Percentiles rank a stretch among this genome's conserved stretches.
Evolutionary conservation across 1,140 invertebrate genomes (phyloP).

Genomic region (Epicauta chinensis): DNA sequence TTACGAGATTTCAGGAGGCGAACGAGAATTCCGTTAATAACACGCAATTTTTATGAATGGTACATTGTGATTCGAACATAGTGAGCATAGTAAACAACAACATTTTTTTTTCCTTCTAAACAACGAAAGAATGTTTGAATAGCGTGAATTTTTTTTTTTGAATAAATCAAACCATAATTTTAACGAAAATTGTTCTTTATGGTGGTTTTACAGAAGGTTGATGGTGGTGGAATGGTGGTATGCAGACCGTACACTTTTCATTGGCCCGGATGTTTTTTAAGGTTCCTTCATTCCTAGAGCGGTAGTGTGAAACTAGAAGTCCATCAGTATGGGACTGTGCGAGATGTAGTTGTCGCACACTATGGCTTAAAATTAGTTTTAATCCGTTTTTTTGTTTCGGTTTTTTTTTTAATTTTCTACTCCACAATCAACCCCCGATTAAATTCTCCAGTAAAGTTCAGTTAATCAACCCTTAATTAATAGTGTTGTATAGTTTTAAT

Average conservation of each 20-base stretch:
- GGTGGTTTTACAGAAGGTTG: constrained; percentile 12
- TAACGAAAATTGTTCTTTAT: constrained; percentile 18
- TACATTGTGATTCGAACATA: constrained; percentile 31
- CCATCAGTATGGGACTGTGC: constrained; percentile 26
- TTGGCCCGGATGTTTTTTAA: constrained; percentile 35
- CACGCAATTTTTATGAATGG: constrained; percentile 34
- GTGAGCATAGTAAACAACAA: constrained; percentile 24
- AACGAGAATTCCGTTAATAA: too few relatives aligned
- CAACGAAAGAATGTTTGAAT: too few relatives aligned
- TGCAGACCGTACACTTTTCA: constrained; percentile 22
- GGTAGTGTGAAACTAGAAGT: constrained; percentile 27
- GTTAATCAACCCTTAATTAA: neutral
- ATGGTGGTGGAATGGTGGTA: constrained; percentile 8
- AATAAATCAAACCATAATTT: neutral
- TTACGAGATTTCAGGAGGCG: too few relatives aligned
- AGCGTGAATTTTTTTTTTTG: neutral
- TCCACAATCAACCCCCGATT: too few relatives aligned
- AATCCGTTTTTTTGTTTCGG: constrained; percentile 18
- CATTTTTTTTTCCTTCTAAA: neutral
- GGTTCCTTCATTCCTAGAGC: constrained; percentile 26
- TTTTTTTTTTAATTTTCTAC: constrained; percentile 14
- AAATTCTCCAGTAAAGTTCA: too few relatives aligned
- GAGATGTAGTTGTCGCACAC: constrained; percentile 20
- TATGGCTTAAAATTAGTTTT: constrained; percentile 18
- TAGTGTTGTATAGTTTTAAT: constrained; percentile 1